Base-by-base conservation (phyloP, 2,888 invertebrate genomes). In the Lasioglossum marginatum region DNA sequence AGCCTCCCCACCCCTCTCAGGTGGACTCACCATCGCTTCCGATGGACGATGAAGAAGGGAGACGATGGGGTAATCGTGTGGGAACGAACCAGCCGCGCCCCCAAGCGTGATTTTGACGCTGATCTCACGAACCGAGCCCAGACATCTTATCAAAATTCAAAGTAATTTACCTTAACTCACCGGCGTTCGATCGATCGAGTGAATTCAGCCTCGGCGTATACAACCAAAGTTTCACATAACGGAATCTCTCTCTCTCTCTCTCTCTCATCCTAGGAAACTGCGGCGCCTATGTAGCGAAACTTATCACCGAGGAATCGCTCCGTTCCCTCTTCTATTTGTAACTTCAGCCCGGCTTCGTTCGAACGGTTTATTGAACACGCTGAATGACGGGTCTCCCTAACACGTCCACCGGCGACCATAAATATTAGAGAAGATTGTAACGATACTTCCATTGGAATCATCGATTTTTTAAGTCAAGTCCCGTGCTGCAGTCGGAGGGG, bases 211-310 rank as follows among this genome's bases (percentile, higher is more conserved):
- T 43, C 45, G 31, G 19, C 27, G 40, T n/a, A n/a, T 70, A 70
- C 70, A 40, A 70, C 40, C 70, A 40, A 70, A 70, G 70, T 70
- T 70, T 70, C 23, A 40, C 40, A 45, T 70, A 45, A 45, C 57
- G 10, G 34, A 66, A 66, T 34, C 8, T 63, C 31, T 60, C 60
- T 60, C 60, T 16, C 60, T 63, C 60, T 31, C 31, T 23, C 48
- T 23, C 48, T 23, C 6, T 48, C 8, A 16, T 16, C 27, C 63
- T 63, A 16, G 16, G 63, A 63, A 63, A 63, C 63, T 63, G 16
- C 63, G 63, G 16, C 5, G 16, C 31, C 63, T 31, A 63, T 31
- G 60, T 27, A 27, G 31, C 31, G 27, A 27, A 63, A 63, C 60
- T 63, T 63, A 63, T 63, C 60, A 27, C 16, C 16, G 31, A 63